Evolutionary conservation across 2,888 invertebrate species (phyloP).

Genomic region (Euplagia quadripunctaria): DNA sequence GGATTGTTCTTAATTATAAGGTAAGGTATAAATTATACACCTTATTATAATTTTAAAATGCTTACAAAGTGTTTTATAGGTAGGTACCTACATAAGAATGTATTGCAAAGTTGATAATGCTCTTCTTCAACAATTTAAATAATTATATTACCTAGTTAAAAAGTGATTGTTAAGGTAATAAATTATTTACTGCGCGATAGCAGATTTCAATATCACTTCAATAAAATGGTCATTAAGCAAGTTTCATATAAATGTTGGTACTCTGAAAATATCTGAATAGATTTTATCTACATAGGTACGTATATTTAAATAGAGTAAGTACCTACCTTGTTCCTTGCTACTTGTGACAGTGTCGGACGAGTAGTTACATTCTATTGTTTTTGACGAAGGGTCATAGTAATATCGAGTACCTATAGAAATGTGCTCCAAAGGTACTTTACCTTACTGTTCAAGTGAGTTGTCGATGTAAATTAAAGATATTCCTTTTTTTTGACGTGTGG

Average conservation of each 20-base stretch:
- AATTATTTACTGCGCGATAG: neutral
- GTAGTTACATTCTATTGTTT: too few species aligned
- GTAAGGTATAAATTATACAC: slow-evolving; percentile 28
- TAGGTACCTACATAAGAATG: too few species aligned
- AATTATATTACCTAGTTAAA: neutral
- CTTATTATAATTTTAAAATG: neutral
- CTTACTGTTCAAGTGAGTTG: too few species aligned
- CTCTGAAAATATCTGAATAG: neutral
- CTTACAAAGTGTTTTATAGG: neutral
- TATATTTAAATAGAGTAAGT: neutral
- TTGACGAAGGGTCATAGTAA: too few species aligned
- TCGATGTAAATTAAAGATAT: too few species aligned
- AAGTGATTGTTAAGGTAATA: neutral
- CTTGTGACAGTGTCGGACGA: neutral
- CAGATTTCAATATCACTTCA: neutral
- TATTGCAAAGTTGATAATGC: neutral
- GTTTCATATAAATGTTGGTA: neutral
- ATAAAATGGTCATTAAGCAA: neutral
- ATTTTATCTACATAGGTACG: neutral
- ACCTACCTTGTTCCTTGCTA: neutral
- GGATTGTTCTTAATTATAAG: slow-evolving; percentile 49
- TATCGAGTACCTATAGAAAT: too few species aligned
- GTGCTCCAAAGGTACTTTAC: too few species aligned
- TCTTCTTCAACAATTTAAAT: neutral
- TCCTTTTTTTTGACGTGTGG: too few species aligned